Percentiles rank a stretch among this genome's conserved stretches.
These are phyloP conservation scores for Salvator merianae DNA, from an alignment of 2,113 vertebrate genomes.

Conservation along the genomic window DNA sequence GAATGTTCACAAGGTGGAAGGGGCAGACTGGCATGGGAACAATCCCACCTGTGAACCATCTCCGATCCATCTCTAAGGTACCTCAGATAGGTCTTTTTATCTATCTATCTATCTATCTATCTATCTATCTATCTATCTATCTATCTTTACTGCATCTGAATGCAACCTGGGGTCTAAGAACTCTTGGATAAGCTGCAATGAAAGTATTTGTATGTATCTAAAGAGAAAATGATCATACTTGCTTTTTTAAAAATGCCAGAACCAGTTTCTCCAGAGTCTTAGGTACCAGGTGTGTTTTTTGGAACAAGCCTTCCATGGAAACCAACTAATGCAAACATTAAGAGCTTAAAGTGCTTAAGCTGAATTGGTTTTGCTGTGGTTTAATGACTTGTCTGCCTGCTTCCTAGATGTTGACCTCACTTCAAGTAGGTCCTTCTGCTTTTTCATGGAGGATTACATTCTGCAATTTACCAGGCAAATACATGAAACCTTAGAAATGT, in stretches of 20 bases:
- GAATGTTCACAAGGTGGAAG: too few species aligned
- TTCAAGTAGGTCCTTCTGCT: neutral
- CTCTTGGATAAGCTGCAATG: too few species aligned
- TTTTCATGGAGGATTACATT: neutral
- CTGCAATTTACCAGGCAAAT: conserved; percentile 1
- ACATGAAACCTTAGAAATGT: conserved; percentile 36
- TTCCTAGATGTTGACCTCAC: neutral
- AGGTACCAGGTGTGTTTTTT: conserved; percentile 43
- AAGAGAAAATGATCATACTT: conserved; percentile 65
- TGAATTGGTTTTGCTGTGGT: neutral
- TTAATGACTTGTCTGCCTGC: neutral
- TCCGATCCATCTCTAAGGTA: too few species aligned
- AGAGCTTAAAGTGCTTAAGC: neutral
- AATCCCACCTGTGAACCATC: too few species aligned
- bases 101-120: too few species aligned
- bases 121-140: too few species aligned
- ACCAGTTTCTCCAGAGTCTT: conserved; percentile 36
- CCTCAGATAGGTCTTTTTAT: too few species aligned
- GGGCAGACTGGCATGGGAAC: too few species aligned
- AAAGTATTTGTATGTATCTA: neutral
- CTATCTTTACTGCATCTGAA: too few species aligned
- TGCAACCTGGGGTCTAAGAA: too few species aligned
- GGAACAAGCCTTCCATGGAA: neutral
- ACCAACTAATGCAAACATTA: neutral
- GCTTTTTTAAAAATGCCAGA: conserved; percentile 40